A percentile compares a stretch with the other conserved stretches of the same genome.
phyloP scores from a whole-genome alignment of 2,113 vertebrate species.

The Ailuropoda melanoleuca region DNA sequence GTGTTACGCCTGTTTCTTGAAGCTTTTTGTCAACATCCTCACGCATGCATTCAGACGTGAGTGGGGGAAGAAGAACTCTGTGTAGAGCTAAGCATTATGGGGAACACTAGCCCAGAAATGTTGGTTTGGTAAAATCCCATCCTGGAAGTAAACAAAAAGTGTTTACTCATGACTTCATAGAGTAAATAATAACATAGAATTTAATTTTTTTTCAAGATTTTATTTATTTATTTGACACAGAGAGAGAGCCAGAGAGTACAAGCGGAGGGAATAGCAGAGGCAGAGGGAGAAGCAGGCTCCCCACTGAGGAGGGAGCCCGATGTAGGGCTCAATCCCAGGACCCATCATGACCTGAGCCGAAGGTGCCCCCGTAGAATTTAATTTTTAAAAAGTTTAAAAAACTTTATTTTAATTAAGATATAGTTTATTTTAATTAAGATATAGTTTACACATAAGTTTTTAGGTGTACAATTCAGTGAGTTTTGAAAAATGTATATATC shows the following conservation, averaged over 20 bases:
- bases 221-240: not conserved
- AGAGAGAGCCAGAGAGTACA: too few species aligned
- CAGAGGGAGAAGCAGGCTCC: too few species aligned
- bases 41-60: not conserved
- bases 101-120: not conserved
- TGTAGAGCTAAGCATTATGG: not conserved
- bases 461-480: not conserved
- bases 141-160: not conserved
- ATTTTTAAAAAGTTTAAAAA: not conserved
- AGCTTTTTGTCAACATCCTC: not conserved
- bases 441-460: not conserved
- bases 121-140: not conserved
- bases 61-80: not conserved
- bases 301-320: too few species aligned
- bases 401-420: not conserved
- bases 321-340: too few species aligned
- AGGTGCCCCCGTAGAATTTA: not conserved
- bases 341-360: too few species aligned
- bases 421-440: not conserved
- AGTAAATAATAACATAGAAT: not conserved
- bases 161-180: not conserved
- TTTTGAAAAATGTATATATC: conserved; percentile 3
- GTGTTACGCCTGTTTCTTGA: not conserved
- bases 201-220: not conserved
- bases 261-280: too few species aligned